Evolutionary conservation across 2,113 vertebrate genomes (phyloP).

Genomic region (Gymnobelideus leadbeateri): DNA sequence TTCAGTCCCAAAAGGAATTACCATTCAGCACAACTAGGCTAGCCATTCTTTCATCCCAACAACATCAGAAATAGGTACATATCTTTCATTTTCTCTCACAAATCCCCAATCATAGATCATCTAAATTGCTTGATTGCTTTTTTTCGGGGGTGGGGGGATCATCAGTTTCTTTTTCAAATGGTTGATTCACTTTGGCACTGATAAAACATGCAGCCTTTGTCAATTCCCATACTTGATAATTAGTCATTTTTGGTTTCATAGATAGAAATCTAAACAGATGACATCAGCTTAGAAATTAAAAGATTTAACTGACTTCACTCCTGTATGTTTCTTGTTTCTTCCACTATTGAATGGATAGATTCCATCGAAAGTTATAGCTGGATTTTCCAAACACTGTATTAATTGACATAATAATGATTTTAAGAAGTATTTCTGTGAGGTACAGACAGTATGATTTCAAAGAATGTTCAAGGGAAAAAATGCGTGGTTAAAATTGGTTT

Average conservation of each 20-base stretch:
- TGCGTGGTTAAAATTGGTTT: background rate
- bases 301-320: background rate
- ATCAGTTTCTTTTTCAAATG: slow-evolving; percentile 20
- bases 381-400: background rate
- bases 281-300: background rate
- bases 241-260: slow-evolving; percentile 12
- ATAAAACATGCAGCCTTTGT: background rate
- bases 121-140: background rate
- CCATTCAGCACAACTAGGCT: background rate
- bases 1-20: background rate
- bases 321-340: background rate
- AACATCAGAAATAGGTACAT: background rate
- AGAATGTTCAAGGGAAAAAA: background rate
- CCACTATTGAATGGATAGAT: background rate
- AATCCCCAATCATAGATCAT: background rate
- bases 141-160: background rate
- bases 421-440: background rate
- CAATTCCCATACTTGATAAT: slow-evolving; percentile 24
- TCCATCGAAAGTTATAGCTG: background rate
- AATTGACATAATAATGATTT: background rate
- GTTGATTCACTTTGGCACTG: slow-evolving; percentile 9
- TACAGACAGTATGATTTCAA: background rate
- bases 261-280: slow-evolving; percentile 17
- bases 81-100: background rate
- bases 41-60: background rate